These are phyloP conservation scores for Diadegma fenestrale DNA, from an alignment of 2,888 invertebrate species.

Conservation along the genomic window DNA sequence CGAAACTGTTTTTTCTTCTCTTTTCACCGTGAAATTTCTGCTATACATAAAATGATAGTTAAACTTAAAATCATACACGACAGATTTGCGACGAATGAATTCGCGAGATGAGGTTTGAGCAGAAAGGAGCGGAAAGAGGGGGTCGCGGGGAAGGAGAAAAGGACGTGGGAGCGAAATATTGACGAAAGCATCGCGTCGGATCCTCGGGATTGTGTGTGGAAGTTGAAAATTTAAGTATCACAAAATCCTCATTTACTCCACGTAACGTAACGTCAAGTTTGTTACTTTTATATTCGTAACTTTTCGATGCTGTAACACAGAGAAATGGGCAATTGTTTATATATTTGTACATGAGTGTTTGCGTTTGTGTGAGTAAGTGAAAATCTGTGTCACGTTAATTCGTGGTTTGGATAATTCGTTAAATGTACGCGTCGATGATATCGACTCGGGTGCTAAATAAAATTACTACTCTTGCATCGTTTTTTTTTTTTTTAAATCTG, in stretches of 20 bases:
- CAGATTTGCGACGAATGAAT: conserved; percentile 78
- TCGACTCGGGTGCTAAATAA: conserved; percentile 80
- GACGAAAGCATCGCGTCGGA: not conserved
- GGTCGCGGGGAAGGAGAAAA: not conserved
- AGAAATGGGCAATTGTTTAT: conserved; percentile 42
- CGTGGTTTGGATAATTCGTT: conserved; percentile 66
- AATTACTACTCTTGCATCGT: conserved; percentile 79
- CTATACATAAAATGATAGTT: conserved; percentile 83
- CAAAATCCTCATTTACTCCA: conserved; percentile 75
- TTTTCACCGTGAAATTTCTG: conserved; percentile 83
- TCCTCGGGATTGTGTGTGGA: conserved; percentile 61
- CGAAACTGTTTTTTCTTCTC: conserved; percentile 78
- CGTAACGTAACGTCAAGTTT: conserved; percentile 14
- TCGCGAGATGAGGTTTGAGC: conserved; percentile 68
- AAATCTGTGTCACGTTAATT: conserved; percentile 22
- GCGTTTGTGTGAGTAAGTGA: conserved; percentile 17
- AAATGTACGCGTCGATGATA: conserved; percentile 70
- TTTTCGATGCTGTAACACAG: conserved; percentile 58
- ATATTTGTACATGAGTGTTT: conserved; percentile 13
- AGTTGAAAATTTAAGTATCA: conserved; percentile 80
- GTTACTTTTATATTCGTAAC: conserved; percentile 58
- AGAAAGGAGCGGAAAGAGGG: conserved; percentile 28
- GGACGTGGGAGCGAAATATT: conserved; percentile 10
- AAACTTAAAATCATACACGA: conserved; percentile 83
- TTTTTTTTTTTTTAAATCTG: conserved; percentile 58